A percentile compares a stretch with the other conserved stretches of the same genome.
phyloP scores from a whole-genome alignment of 2,888 invertebrate genomes.

The Erannis defoliaria region DNA sequence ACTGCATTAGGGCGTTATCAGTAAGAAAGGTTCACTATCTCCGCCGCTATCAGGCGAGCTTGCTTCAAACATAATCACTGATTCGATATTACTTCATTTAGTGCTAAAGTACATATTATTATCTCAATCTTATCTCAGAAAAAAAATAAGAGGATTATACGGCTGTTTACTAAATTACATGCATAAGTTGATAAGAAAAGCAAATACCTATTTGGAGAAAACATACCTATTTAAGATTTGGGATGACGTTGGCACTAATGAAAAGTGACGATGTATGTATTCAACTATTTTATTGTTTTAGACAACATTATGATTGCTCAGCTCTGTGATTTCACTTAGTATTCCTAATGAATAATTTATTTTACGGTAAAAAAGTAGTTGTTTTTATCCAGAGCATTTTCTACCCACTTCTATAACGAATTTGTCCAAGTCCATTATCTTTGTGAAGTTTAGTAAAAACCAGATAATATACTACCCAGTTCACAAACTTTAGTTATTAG shows the following conservation, averaged over 20 bases:
- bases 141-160: conserved; percentile 32
- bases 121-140: conserved; percentile 23
- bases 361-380: no score
- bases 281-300: neutral
- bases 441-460: no score
- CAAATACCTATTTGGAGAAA: conserved; percentile 10
- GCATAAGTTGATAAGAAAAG: conserved; percentile 9
- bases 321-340: no score
- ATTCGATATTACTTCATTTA: conserved; percentile 24
- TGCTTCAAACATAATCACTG: conserved; percentile 21
- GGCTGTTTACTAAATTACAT: conserved; percentile 26
- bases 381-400: no score
- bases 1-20: conserved; percentile 3
- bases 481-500: no score
- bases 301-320: no score
- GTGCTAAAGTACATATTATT: conserved; percentile 14
- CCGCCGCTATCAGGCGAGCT: conserved; percentile 10
- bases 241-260: conserved; percentile 8
- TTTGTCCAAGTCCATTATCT: no score
- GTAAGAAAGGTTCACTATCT: conserved; percentile 8
- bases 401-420: no score
- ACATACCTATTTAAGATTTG: conserved; percentile 4
- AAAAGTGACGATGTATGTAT: neutral
- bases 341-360: no score
- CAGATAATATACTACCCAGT: no score